Base-by-base conservation (phyloP, 2,797 vertebrate species). In the Gobio occitaniae region DNA sequence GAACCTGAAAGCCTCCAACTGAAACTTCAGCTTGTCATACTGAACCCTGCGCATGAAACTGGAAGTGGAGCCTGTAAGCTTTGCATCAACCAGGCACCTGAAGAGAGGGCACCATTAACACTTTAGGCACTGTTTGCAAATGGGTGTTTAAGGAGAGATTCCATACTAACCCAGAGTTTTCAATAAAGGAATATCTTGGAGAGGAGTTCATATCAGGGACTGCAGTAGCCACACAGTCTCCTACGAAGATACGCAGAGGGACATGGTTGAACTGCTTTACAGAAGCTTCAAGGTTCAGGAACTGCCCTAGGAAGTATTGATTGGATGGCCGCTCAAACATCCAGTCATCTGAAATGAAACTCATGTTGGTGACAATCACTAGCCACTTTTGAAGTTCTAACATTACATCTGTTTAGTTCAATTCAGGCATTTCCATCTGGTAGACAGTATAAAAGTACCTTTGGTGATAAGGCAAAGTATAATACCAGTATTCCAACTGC, bases 1-100 rank as follows among this genome's bases (percentile, higher is more conserved):
- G 89, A 96, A 95, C 80, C 72, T 92, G 76, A 95, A 95, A 70
- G 94, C 92, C 65, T 95, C 93, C 77, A 95, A 13, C 86, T 90
- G 88, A 89, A 95, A 92, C 21, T 84, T 85, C 16, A 95, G 92
- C 71, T 86, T 90, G 77, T 91, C 74, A 44, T 92, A 90, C 38
- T 1, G 71, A 38, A 36, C 0, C 15, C 94, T 93, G 69, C 41
- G 0, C 70, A 92, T 1, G 74, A 94, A 95, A 36, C 0, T 85
- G 2, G 94, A 95, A 1, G 1, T 0, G 21, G 93, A 93, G 41
- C 89, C 87, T 44, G 94, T 94, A 65, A 94, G 0, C 63, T 81
- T 85, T 0, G 68, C 90, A 75, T 95, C 94, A 59, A 94, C 0
- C 0, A 95, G 61, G 89, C 94, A 95, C 48, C 94, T 95, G 83